phyloP scores from a whole-genome alignment of 2,888 invertebrate genomes.

The Omphaloscelis lunosa region DNA sequence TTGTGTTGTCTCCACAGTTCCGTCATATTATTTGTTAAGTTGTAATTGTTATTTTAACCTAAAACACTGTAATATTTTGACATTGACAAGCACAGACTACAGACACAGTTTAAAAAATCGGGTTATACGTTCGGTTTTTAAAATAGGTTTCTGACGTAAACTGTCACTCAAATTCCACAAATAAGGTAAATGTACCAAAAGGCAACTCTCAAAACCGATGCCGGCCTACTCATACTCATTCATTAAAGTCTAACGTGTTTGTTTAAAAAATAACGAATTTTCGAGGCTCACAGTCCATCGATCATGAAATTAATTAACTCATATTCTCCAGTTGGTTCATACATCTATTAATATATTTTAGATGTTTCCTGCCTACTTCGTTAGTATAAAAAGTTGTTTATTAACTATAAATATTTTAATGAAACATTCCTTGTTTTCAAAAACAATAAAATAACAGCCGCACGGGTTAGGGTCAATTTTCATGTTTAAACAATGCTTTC shows the following conservation, averaged over 20 bases:
- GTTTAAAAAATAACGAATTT: slow-evolving; percentile 1
- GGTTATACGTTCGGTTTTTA: background rate
- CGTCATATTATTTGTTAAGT: no score
- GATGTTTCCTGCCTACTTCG: background rate
- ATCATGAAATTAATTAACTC: slow-evolving; percentile 29
- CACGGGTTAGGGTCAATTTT: no score
- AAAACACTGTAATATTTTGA: no score
- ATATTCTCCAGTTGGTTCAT: background rate
- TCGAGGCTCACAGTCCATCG: slow-evolving; percentile 8
- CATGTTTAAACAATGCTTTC: no score
- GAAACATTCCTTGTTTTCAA: background rate
- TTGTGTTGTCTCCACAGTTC: no score
- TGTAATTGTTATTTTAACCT: no score
- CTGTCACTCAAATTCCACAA: background rate
- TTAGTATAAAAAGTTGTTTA: background rate
- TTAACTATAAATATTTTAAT: background rate
- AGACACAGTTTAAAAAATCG: no score
- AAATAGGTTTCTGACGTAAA: background rate
- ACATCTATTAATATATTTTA: background rate
- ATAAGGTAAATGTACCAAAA: background rate
- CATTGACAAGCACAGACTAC: no score
- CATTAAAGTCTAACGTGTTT: background rate
- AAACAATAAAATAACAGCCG: no score
- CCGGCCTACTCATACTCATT: background rate
- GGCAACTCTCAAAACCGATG: background rate